phyloP scores from a whole-genome alignment of 1,140 invertebrate genomes.

The Orius insidiosus region DNA sequence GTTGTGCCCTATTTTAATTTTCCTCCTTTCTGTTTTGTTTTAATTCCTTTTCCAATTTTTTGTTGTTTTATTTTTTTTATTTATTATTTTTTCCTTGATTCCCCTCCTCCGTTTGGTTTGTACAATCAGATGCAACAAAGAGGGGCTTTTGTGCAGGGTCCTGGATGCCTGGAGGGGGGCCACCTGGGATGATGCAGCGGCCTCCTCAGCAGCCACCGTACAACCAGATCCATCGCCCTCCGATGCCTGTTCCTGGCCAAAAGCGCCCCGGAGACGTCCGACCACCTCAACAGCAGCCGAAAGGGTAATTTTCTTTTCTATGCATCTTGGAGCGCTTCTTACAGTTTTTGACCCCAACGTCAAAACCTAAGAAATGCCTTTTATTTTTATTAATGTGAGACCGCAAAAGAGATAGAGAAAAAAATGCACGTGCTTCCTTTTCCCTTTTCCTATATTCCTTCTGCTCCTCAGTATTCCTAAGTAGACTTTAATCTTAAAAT shows the following conservation, averaged over 20 bases:
- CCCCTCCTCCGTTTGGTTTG: slow-evolving; percentile 2
- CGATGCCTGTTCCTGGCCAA: slow-evolving; percentile 32
- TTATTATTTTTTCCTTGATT: neutral
- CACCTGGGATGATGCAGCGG: slow-evolving; percentile 34
- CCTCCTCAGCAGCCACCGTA: slow-evolving; percentile 30
- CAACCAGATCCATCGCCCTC: slow-evolving; percentile 38
- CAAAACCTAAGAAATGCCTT: slow-evolving; percentile 12
- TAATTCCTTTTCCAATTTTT: slow-evolving; percentile 26
- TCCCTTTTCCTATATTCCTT: no score
- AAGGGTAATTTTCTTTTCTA: slow-evolving; percentile 18
- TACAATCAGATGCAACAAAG: slow-evolving; percentile 29
- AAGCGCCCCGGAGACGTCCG: slow-evolving; percentile 43
- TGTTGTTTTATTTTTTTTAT: slow-evolving; percentile 18
- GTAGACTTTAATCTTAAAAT: neutral
- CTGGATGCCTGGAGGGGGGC: slow-evolving; percentile 26
- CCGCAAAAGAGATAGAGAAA: neutral
- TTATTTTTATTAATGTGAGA: slow-evolving; percentile 1
- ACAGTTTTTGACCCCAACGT: slow-evolving; percentile 17
- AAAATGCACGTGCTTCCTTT: neutral
- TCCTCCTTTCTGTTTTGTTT: slow-evolving; percentile 11
- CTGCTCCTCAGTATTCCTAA: slow-evolving; percentile 1
- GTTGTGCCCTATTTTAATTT: slow-evolving; percentile 18
- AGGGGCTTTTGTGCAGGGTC: slow-evolving; percentile 15
- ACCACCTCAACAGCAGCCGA: slow-evolving; percentile 33
- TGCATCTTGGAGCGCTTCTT: slow-evolving; percentile 15